Evolutionary conservation across 23 tunicate species (phyloP).

Genomic region (Halocynthia aurantium): DNA sequence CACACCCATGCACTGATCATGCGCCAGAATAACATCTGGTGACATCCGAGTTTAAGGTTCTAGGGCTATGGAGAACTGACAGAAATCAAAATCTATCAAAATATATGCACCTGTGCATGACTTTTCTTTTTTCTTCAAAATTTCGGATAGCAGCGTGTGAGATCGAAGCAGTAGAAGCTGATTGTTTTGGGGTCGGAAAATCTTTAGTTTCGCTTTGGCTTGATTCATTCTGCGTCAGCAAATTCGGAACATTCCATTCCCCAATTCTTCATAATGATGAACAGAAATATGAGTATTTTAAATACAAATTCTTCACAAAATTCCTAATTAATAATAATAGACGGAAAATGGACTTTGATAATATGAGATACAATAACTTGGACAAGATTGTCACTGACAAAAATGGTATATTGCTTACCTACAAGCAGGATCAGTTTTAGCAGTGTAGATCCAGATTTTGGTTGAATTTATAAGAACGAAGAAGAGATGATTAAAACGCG

Average conservation of each 20-base stretch:
- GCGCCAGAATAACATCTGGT: too few species aligned
- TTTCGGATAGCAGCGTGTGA: conserved; percentile 1
- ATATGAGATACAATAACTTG: too few species aligned
- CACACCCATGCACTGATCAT: too few species aligned
- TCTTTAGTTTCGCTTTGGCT: not conserved
- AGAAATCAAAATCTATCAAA: too few species aligned
- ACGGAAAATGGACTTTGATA: too few species aligned
- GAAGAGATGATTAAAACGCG: conserved; percentile 36
- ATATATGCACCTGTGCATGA: not conserved
- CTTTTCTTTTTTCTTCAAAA: conserved; percentile 14
- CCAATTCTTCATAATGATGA: not conserved
- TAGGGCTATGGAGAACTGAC: too few species aligned
- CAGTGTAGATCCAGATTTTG: conserved; percentile 65
- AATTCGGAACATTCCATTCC: conserved; percentile 14
- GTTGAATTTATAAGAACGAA: conserved; percentile 28
- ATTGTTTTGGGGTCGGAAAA: not conserved
- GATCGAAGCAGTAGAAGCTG: conserved; percentile 1
- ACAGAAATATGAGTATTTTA: too few species aligned
- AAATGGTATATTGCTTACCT: conserved; percentile 17
- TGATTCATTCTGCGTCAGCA: not conserved
- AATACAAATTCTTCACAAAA: too few species aligned
- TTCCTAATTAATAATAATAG: too few species aligned
- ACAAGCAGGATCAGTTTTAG: conserved; percentile 80
- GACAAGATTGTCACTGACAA: too few species aligned
- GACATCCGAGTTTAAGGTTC: too few species aligned